Evolutionary conservation across 2,888 invertebrate species (phyloP).

Genomic region (Pemphredon lugubris): DNA sequence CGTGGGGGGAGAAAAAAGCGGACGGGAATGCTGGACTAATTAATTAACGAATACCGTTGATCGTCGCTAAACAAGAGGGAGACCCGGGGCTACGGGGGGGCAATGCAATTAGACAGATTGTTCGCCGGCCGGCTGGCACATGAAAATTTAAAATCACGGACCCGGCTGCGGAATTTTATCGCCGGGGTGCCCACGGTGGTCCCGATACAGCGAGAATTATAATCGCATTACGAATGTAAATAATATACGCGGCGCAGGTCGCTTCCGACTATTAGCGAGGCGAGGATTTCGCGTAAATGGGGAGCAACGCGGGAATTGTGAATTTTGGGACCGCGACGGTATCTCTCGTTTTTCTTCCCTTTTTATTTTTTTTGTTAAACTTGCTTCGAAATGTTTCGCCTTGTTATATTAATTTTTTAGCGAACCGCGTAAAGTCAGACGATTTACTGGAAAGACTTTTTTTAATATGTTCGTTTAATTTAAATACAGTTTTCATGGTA

Average conservation of each 20-base stretch:
- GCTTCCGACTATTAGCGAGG: conserved; percentile 7
- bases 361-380: not conserved
- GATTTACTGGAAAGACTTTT: too few species aligned
- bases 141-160: conserved; percentile 20
- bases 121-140: not conserved
- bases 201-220: conserved; percentile 3
- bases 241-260: not conserved
- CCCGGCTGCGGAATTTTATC: conserved; percentile 15
- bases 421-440: too few species aligned
- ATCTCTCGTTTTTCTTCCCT: too few species aligned
- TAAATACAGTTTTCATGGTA: too few species aligned
- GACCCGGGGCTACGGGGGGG: not conserved
- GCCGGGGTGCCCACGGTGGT: not conserved
- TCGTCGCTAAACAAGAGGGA: conserved; percentile 14
- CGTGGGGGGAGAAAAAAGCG: not conserved
- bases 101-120: conserved; percentile 41
- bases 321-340: too few species aligned
- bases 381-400: too few species aligned
- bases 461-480: too few species aligned
- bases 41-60: conserved; percentile 34
- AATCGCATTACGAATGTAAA: conserved; percentile 11
- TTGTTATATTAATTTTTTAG: too few species aligned
- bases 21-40: conserved; percentile 19
- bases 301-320: not conserved
- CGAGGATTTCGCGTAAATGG: not conserved